Base-by-base conservation (phyloP, 2,888 invertebrate genomes). In the Timema cristinae region DNA sequence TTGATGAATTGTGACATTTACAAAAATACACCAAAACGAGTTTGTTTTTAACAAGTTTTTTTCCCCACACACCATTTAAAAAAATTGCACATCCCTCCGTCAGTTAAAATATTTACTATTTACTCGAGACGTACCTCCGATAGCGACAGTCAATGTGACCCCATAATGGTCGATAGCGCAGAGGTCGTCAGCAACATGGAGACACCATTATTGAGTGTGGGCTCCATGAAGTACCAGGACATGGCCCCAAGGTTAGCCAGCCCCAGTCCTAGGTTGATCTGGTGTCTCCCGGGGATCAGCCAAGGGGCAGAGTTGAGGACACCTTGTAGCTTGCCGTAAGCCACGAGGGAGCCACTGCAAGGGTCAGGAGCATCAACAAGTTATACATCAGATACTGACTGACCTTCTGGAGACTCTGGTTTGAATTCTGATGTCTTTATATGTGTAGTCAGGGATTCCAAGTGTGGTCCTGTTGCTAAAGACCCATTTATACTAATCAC, bases 281-380 rank as follows among this genome's bases (percentile, higher is more conserved):
- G 86, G 83, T 95, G 94, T 8, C 95, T 86, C 1, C 93, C 94
- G 2, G 95, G 95, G 73, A 95, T 85, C 69, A 94, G 82, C 2
- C 94, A 83, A 0, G 95, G 92, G n/a, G 91, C 88, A 0, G 94
- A 94, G 74, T 88, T 90, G 47, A 95, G 83, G 6, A 91, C 76
- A 52, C 94, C 91, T 83, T 95, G 95, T 66, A 95, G 87, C 85
- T 95, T 95, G 75, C 94, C 95, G 82, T 95, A 95, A 13, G 95
- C 95, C 74, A 95, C 89, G 67, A 95, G 83, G 0, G 94, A 94
- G 6, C 95, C 95, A 76, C 94, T 94, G 82, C 48, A 80, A 75
- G n/a, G n/a, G n/a, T n/a, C n/a, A n/a, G 76, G 49, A 61, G 9
- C 48, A 32, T 48, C 51, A 69, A n/a, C 9, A 48, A 15, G 0